These are phyloP conservation scores for Lepisosteus oculatus DNA, from an alignment of 2,113 vertebrate genomes.

Conservation along the genomic window DNA sequence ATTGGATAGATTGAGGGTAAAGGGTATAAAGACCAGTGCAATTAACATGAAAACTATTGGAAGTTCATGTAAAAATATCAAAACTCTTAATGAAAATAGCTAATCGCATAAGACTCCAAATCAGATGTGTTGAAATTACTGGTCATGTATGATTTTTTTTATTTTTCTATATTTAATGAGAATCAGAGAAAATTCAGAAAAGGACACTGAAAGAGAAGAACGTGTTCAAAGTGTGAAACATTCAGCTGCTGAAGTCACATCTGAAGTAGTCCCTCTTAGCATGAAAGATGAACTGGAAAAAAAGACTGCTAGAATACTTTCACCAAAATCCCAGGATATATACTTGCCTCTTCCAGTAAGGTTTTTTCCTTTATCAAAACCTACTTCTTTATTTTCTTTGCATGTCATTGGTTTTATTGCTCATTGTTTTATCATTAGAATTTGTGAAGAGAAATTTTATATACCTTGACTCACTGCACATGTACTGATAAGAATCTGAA, in stretches of 20 bases:
- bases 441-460: not conserved
- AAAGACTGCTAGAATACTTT: constrained; percentile 1
- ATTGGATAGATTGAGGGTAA: too few relatives aligned
- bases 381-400: not conserved
- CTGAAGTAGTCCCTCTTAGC: constrained; percentile 6
- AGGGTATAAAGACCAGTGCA: too few relatives aligned
- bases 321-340: constrained; percentile 5
- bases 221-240: not conserved
- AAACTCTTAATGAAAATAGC: too few relatives aligned
- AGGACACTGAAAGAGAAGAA: not conserved
- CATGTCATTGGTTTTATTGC: not conserved
- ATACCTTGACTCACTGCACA: not conserved
- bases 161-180: not conserved
- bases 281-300: constrained; percentile 12
- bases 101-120: too few relatives aligned
- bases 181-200: not conserved
- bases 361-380: not conserved
- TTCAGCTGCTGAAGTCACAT: not conserved
- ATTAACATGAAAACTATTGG: too few relatives aligned
- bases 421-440: not conserved
- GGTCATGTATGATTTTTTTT: too few relatives aligned
- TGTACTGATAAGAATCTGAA: not conserved
- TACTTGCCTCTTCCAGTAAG: constrained; percentile 11
- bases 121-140: too few relatives aligned
- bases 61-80: too few relatives aligned